Conservation (phyloP, 2,797 vertebrate species). For the Vultur gryphus region DNA sequence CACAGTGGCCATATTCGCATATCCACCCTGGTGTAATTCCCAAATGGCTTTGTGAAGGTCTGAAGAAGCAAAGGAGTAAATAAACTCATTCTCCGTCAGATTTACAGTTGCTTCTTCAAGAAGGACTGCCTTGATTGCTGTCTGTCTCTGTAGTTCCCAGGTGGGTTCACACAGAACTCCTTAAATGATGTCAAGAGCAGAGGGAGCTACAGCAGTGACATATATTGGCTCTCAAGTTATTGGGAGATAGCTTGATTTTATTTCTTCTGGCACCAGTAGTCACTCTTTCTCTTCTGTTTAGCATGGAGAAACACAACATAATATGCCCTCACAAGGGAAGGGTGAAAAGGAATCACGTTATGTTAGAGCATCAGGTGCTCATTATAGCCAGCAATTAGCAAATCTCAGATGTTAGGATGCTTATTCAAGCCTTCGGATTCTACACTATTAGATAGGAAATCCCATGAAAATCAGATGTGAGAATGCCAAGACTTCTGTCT, state of each 20-base stretch:
- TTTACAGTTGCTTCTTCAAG: not conserved
- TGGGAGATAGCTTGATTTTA: constrained; percentile 45
- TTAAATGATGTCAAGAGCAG: constrained; percentile 21
- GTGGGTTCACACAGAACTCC: not conserved
- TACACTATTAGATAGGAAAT: not conserved
- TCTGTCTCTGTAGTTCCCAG: not conserved
- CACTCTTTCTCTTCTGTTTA: not conserved
- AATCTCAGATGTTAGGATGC: not conserved
- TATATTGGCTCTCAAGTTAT: constrained; percentile 23
- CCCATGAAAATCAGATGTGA: not conserved
- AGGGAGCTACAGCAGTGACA: not conserved
- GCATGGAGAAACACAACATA: not conserved
- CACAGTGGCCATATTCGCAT: not conserved
- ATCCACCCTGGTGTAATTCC: not conserved
- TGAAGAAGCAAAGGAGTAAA: constrained; percentile 16
- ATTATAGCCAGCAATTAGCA: constrained; percentile 15
- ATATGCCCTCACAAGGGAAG: not conserved
- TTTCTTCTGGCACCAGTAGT: constrained; percentile 1
- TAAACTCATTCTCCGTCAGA: constrained; percentile 16
- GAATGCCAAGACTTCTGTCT: not conserved
- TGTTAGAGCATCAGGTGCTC: not conserved
- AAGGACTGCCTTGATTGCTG: constrained; percentile 4
- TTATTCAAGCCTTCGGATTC: not conserved
- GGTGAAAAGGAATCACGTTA: not conserved
- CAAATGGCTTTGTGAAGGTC: not conserved